Evolutionary conservation across 2,113 vertebrate genomes (phyloP).

Genomic region (Catagonus wagneri): DNA sequence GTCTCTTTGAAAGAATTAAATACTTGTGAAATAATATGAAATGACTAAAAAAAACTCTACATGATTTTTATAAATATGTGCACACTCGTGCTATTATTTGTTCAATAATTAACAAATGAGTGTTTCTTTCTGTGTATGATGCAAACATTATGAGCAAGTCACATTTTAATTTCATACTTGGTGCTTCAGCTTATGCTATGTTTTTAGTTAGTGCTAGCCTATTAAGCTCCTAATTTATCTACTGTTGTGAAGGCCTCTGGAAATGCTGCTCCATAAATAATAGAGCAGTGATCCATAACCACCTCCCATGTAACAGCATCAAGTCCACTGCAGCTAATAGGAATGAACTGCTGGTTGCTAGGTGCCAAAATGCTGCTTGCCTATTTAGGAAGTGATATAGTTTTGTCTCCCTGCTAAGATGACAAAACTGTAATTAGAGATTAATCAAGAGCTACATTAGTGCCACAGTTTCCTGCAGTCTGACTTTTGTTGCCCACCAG

Average conservation of each 20-base stretch:
- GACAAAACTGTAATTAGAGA: slow-evolving; percentile 96
- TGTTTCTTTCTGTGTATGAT: slow-evolving; percentile 75
- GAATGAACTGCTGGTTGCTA: slow-evolving; percentile 91
- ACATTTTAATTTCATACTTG: slow-evolving; percentile 87
- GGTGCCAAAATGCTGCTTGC: slow-evolving; percentile 92
- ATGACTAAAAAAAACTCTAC: not conserved
- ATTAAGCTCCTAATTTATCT: slow-evolving; percentile 93
- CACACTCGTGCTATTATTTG: not conserved
- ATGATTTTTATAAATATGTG: not conserved
- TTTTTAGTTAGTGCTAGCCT: slow-evolving; percentile 88
- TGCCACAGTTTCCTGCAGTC: slow-evolving; percentile 88
- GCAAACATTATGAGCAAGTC: slow-evolving; percentile 79
- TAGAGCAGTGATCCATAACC: slow-evolving; percentile 92
- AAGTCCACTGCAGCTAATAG: slow-evolving; percentile 88
- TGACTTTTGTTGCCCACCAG: slow-evolving; percentile 90
- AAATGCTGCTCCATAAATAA: slow-evolving; percentile 91
- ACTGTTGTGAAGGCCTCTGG: slow-evolving; percentile 89
- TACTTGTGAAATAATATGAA: not conserved
- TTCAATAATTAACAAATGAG: slow-evolving; percentile 76
- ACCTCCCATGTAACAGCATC: slow-evolving; percentile 88
- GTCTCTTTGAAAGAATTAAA: not conserved
- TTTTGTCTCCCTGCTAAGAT: slow-evolving; percentile 94
- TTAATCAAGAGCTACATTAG: slow-evolving; percentile 95
- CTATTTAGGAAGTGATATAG: slow-evolving; percentile 93
- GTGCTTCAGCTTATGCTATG: slow-evolving; percentile 83